Percentiles rank a stretch among this genome's conserved stretches.
Conservation (phyloP, 2,888 invertebrate genomes). For the Apamea crenata region DNA sequence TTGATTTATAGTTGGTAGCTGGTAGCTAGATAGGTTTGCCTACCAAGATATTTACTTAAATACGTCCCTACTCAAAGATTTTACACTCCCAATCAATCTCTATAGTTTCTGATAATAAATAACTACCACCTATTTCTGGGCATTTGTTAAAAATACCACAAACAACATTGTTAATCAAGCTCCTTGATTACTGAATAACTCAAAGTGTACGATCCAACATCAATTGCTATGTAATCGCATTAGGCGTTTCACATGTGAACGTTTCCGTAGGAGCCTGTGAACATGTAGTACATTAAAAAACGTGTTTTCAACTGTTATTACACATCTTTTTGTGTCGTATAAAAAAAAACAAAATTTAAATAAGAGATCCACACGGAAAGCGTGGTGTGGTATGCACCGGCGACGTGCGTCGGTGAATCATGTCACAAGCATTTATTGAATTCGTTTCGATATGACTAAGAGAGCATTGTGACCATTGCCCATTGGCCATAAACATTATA, state of each 20-base stretch:
- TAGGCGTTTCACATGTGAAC: slow-evolving; percentile 36
- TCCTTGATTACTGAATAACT: slow-evolving; percentile 7
- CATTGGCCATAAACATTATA: slow-evolving; percentile 77
- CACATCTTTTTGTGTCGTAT: slow-evolving; percentile 17
- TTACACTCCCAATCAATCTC: neutral
- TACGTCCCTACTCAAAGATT: neutral
- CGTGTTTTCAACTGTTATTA: slow-evolving; percentile 32
- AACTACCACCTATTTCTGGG: neutral
- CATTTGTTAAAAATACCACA: neutral
- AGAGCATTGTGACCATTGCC: slow-evolving; percentile 76
- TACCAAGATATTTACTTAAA: neutral
- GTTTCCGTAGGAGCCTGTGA: neutral
- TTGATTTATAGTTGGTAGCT: slow-evolving; percentile 5
- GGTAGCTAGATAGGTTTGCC: neutral
- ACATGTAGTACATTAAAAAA: slow-evolving; percentile 4
- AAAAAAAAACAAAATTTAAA: slow-evolving; percentile 28
- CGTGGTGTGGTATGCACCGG: slow-evolving; percentile 69
- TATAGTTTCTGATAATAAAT: neutral
- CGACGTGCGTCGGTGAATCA: slow-evolving; percentile 81
- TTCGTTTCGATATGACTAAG: slow-evolving; percentile 86
- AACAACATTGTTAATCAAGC: neutral
- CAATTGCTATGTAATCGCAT: slow-evolving; percentile 35
- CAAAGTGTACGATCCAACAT: slow-evolving; percentile 1
- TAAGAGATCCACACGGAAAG: slow-evolving; percentile 56
- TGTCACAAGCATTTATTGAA: slow-evolving; percentile 80